Base-by-base conservation (phyloP, 2,888 invertebrate species). In the Caenorhabditis imperialis region DNA sequence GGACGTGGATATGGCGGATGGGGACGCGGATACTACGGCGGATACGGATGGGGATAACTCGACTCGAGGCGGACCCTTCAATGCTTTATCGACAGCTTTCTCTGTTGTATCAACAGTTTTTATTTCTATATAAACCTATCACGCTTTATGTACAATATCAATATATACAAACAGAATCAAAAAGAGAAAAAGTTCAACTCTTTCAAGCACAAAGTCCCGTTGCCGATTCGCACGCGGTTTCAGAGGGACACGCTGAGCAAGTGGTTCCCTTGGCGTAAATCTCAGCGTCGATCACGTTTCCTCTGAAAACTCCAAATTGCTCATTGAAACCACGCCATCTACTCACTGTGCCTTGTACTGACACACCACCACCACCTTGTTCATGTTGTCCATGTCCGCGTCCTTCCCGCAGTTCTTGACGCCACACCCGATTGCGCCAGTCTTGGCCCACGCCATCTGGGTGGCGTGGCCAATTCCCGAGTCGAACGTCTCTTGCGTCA, bases 401-500 rank as follows among this genome's bases (percentile, higher is more conserved):
- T 57, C 63, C 51, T 42, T 51, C 20, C 65, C 58, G 37, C 77
- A 77, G 22, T 45, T 62, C 10, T 63, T 70, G 2, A 72, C 57
- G 35, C 77, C 77, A 57, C 77, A 77, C n/a, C 77, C 77, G 25
- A 77, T 50, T 14, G 40, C 35, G 18, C 40, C 50, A 3, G 73
- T 61, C 10, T 55, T 53, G 3, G 60, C 61, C 76, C 76, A 76
- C 16, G 67, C 76, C 72, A 73, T 70, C 70, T 77, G 77, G 20
- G 74, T 74, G 33, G 74, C 77, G 37, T 77, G 70, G 38, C 73
- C 77, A 14, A 77, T 50, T 27, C 77, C 77, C n/a, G 65, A 42
- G 23, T 71, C 65, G 57, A 74, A 65, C 0, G 63, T 44, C 12
- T 37, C 12, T 61, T 47, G 37, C 30, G 65, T 65, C 14, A 74